Conservation (phyloP, 2,888 invertebrate species). For the Phortica magna region DNA sequence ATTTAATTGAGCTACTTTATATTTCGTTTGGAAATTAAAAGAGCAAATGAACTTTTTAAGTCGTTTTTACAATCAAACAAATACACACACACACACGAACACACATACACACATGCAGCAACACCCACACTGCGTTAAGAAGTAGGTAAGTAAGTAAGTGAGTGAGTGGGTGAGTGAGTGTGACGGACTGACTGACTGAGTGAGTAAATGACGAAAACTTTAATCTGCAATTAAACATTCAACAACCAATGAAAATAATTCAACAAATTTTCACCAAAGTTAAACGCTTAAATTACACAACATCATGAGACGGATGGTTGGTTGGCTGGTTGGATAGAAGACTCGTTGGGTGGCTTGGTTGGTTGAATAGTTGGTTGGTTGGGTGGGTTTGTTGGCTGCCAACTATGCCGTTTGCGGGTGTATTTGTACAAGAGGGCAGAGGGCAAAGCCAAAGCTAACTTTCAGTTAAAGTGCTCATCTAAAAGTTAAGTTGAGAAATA, state of each 20-base stretch:
- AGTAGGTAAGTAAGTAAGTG: neutral
- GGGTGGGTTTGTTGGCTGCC: neutral
- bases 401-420: too few relatives aligned
- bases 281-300: slow-evolving; percentile 48
- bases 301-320: slow-evolving; percentile 8
- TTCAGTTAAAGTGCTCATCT: slow-evolving; percentile 7
- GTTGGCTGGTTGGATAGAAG: neutral
- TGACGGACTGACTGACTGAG: neutral
- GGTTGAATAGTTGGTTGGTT: neutral
- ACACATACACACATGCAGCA: neutral
- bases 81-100: slow-evolving; percentile 6
- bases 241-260: slow-evolving; percentile 40
- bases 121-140: neutral
- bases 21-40: slow-evolving; percentile 14
- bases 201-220: slow-evolving; percentile 34
- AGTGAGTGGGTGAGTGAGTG: neutral
- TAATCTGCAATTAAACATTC: slow-evolving; percentile 42
- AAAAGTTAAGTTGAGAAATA: slow-evolving; percentile 10
- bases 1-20: slow-evolving; percentile 23
- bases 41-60: neutral
- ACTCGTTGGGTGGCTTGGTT: too few relatives aligned
- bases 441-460: neutral
- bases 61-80: slow-evolving; percentile 20
- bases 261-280: slow-evolving; percentile 40
- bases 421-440: slow-evolving; percentile 17